Conservation (phyloP, 2,888 invertebrate species). For the Catonia carolina region DNA sequence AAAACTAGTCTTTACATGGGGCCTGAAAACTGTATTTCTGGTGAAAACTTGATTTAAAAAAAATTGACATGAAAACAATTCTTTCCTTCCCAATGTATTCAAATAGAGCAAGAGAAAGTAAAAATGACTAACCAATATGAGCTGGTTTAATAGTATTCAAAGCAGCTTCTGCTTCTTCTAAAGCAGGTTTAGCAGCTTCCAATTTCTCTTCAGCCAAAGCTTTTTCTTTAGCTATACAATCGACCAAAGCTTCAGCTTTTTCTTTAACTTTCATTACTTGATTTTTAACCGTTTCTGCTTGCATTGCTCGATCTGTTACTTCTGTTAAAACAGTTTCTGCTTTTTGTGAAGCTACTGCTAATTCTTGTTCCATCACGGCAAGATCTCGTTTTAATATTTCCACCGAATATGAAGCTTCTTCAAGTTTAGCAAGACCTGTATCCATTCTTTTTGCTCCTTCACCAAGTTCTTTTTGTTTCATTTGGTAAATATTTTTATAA, state of each 20-base stretch:
- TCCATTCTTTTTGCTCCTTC: conserved; percentile 91
- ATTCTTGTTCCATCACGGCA: conserved; percentile 89
- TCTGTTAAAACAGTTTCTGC: conserved; percentile 54
- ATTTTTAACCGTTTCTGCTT: conserved; percentile 92
- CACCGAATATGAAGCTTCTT: conserved; percentile 91
- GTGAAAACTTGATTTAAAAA: no score
- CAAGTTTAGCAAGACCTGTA: conserved; percentile 82
- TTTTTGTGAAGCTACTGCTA: conserved; percentile 86
- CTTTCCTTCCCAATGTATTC: no score
- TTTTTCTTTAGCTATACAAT: conserved; percentile 83
- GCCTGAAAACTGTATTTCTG: no score
- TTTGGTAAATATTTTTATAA: conserved; percentile 88
- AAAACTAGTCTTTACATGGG: no score
- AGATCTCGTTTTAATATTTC: conserved; percentile 85
- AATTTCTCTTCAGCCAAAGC: conserved; percentile 84
- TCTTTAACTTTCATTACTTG: conserved; percentile 87
- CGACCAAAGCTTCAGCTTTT: conserved; percentile 84
- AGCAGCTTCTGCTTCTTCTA: conserved; percentile 92
- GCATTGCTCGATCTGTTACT: conserved; percentile 89
- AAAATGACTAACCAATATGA: conserved; percentile 65
- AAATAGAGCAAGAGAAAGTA: no score
- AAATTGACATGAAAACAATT: no score
- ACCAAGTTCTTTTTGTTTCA: conserved; percentile 81
- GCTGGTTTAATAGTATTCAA: conserved; percentile 95
- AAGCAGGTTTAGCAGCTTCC: conserved; percentile 90